Conservation (phyloP, 2,113 vertebrate species). For the Vulpes lagopus region DNA sequence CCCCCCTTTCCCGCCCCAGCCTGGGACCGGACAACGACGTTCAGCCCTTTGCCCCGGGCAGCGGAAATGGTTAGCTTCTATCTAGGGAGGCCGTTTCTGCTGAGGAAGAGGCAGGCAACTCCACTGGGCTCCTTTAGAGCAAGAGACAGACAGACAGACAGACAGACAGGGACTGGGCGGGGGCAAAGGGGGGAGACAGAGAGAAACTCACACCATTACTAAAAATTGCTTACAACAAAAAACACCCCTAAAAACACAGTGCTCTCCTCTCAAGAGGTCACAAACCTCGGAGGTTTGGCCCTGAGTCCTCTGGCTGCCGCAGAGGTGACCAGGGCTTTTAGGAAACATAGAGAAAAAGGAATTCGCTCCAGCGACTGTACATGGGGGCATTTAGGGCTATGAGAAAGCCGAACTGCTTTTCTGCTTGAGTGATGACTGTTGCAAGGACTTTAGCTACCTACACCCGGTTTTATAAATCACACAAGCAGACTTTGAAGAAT, state of each 20-base stretch:
- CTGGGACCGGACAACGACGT: not conserved
- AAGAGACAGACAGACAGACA: not conserved
- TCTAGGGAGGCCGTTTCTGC: not conserved
- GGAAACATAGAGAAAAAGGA: conserved; percentile 41
- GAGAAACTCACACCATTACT: not conserved
- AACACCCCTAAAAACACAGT: not conserved
- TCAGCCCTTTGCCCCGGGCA: conserved; percentile 14
- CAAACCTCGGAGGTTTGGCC: not conserved
- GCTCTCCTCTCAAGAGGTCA: not conserved
- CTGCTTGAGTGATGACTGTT: conserved; percentile 24
- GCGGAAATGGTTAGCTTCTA: conserved; percentile 14
- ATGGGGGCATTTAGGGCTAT: not conserved
- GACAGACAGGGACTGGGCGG: not conserved
- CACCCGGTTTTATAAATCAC: not conserved
- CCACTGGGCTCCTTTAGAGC: not conserved
- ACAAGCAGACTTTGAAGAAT: not conserved
- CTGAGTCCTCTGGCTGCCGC: not conserved
- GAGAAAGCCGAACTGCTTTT: conserved; percentile 24
- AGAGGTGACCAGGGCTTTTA: conserved; percentile 21
- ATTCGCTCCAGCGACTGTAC: not conserved
- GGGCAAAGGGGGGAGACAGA: not conserved
- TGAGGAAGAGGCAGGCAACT: not conserved
- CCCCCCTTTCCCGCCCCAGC: not conserved
- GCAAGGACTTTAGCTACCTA: not conserved
- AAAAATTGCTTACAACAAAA: conserved; percentile 24